Base-by-base conservation (phyloP, 2,888 invertebrate genomes). In the Odontomyia ornata region DNA sequence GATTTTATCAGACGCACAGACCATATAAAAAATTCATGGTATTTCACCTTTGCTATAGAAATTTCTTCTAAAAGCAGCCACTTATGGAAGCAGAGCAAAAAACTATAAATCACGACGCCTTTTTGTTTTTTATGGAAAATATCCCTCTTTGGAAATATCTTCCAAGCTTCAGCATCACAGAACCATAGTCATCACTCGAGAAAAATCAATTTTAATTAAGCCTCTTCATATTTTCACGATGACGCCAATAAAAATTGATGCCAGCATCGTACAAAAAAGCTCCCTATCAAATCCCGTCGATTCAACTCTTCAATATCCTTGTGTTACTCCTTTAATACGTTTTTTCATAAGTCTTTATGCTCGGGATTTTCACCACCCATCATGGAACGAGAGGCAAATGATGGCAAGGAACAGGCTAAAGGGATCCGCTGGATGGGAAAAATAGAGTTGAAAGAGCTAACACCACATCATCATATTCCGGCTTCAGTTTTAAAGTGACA, bases 231-330 rank as follows among this genome's bases (percentile, higher is more conserved):
- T 36, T 65, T 36, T 36, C 65, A 18, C 28, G 65, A 65, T 65
- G 65, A 65, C 21, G 36, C 43, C 65, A 65, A 65, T 65, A 65
- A 65, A 65, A 65, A 65, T 65, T 36, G 30, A 65, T 65, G 65
- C 36, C 65, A 65, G 36, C 30, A 25, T 5, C 7, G 21, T 21
- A 36, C 36, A 65, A 36, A 65, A n/a, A 65, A 11, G 30, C 30
- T 65, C 27, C 43, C n/a, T 18, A 65, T 21, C 43, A 18, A 65
- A 65, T 65, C 43, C 65, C 11, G 65, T 23, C 65, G 27, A 27
- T 28, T 28, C 64, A 60, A 13, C 60, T 60, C 23, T 25, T 60
- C 25, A 25, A 60, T 23, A 60, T 30, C 30, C 64, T 64, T 1
- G 15, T 13, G 28, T 27, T n/a, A 18, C 18, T 18, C 43, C 36